Conservation (phyloP, 2,888 invertebrate genomes). For the Idaea biselata region DNA sequence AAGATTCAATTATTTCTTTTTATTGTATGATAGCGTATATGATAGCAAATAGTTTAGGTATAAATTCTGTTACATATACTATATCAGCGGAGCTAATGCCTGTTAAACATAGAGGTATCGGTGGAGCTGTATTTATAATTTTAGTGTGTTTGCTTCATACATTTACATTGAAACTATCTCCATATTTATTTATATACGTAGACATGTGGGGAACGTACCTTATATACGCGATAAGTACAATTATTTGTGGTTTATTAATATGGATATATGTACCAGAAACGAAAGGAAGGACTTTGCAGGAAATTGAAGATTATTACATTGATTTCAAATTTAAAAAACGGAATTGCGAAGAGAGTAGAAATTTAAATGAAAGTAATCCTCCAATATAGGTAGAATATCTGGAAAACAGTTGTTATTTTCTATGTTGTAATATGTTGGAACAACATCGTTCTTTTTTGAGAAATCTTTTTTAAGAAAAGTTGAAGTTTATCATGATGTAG, state of each 20-base stretch:
- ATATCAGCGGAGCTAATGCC: constrained; percentile 26
- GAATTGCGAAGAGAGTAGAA: neutral
- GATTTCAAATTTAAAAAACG: constrained; percentile 8
- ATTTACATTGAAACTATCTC: constrained; percentile 17
- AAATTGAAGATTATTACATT: constrained; percentile 23
- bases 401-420: neutral
- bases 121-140: constrained; percentile 19
- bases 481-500: no score
- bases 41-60: constrained; percentile 14
- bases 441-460: neutral
- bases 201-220: constrained; percentile 19
- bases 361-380: constrained; percentile 5
- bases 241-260: constrained; percentile 17
- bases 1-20: constrained; percentile 16
- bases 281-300: constrained; percentile 24
- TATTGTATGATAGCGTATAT: constrained; percentile 19
- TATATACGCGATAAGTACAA: constrained; percentile 12
- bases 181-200: constrained; percentile 19
- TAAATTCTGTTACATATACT: constrained; percentile 13
- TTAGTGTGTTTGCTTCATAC: constrained; percentile 19
- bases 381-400: neutral
- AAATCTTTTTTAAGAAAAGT: neutral
- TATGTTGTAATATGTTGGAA: neutral
- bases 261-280: constrained; percentile 30
- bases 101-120: constrained; percentile 22